A percentile compares a stretch with the other conserved stretches of the same genome.
Evolutionary conservation across 2,797 vertebrate species (phyloP).

Genomic region (Trematomus bernacchii): DNA sequence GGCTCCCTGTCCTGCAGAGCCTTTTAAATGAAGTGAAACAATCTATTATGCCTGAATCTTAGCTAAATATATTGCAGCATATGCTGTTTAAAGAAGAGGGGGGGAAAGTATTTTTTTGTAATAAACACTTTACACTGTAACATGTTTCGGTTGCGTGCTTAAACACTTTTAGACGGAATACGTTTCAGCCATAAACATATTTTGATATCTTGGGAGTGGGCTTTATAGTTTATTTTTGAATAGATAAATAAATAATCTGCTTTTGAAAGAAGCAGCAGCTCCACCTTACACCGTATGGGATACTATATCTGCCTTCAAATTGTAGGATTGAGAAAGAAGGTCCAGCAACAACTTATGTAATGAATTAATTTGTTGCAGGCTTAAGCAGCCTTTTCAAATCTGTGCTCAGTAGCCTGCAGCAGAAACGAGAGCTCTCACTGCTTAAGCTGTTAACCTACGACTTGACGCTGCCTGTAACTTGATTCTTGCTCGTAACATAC

Average conservation of each 20-base stretch:
- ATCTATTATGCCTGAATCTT: slow-evolving; percentile 46
- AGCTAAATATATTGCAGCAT: slow-evolving; percentile 39
- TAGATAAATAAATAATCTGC: not conserved
- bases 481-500: slow-evolving; percentile 50
- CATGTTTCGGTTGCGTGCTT: not conserved
- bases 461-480: slow-evolving; percentile 53
- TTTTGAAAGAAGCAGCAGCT: not conserved
- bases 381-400: slow-evolving; percentile 54
- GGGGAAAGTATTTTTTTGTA: not conserved
- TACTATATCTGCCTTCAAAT: not conserved
- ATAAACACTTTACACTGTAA: not conserved
- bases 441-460: slow-evolving; percentile 57
- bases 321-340: not conserved
- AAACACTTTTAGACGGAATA: slow-evolving; percentile 14
- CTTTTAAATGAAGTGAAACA: slow-evolving; percentile 51
- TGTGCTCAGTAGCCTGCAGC: slow-evolving; percentile 51
- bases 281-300: not conserved
- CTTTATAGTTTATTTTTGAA: slow-evolving; percentile 1
- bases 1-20: slow-evolving; percentile 15
- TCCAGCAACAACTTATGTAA: slow-evolving; percentile 45
- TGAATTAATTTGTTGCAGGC: slow-evolving; percentile 58
- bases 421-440: slow-evolving; percentile 58
- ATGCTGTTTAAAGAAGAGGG: slow-evolving; percentile 40
- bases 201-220: not conserved
- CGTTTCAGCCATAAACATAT: not conserved